Percentiles rank a stretch among this genome's conserved stretches.
phyloP scores from a whole-genome alignment of 2,797 vertebrate genomes.

The Myripristis jacobus region DNA sequence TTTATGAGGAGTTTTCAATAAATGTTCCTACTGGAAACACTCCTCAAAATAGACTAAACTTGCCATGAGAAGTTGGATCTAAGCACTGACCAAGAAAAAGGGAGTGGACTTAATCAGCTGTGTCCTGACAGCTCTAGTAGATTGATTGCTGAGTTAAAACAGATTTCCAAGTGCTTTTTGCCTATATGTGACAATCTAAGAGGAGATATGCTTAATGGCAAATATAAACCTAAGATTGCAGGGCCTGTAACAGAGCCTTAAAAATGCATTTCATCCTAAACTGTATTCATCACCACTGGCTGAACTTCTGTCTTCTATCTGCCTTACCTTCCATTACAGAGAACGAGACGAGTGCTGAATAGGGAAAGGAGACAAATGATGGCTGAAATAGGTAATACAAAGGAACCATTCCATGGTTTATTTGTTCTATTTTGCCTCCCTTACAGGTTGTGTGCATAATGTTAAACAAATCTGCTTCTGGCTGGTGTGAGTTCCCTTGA shows the following conservation, averaged over 20 bases:
- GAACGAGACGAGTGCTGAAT: conserved; percentile 28
- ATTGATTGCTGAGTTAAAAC: too few species aligned
- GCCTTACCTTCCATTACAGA: conserved; percentile 42
- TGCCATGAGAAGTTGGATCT: not conserved
- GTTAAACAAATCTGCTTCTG: conserved; percentile 70
- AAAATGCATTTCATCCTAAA: conserved; percentile 34
- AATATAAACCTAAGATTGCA: not conserved
- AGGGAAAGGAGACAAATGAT: conserved; percentile 54
- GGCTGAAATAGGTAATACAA: conserved; percentile 54
- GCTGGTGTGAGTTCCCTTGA: conserved; percentile 66
- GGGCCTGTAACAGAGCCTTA: conserved; percentile 7
- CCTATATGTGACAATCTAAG: not conserved
- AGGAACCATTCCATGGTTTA: conserved; percentile 58
- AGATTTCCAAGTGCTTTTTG: too few species aligned
- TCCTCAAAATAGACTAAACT: not conserved
- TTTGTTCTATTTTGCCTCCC: conserved; percentile 60
- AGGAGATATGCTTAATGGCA: not conserved
- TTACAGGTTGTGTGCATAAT: conserved; percentile 66
- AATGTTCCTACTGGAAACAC: too few species aligned
- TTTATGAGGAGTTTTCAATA: too few species aligned
- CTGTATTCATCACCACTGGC: conserved; percentile 1
- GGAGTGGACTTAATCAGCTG: too few species aligned
- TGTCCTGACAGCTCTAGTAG: not conserved
- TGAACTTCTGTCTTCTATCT: conserved; percentile 26
- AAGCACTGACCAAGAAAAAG: too few species aligned